Evolutionary conservation across 2,113 vertebrate species (phyloP).

Genomic region (Lagopus muta): DNA sequence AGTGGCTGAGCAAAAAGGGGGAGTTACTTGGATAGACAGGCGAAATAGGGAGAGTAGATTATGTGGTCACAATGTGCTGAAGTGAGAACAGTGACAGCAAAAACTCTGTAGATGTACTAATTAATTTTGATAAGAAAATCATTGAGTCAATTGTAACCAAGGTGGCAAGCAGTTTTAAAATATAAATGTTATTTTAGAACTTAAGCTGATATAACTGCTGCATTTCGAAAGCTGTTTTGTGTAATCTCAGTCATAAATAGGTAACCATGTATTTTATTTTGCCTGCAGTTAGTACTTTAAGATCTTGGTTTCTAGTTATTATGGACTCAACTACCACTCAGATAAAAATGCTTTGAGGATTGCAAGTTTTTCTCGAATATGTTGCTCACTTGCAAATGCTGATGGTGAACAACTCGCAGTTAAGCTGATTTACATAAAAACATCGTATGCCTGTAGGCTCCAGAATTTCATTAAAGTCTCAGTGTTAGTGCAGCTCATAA

Average conservation of each 20-base stretch:
- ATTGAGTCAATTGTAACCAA: neutral
- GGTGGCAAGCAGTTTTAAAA: neutral
- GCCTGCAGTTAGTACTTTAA: neutral
- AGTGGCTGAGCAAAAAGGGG: neutral
- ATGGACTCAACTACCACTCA: neutral
- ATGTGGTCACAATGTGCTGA: neutral
- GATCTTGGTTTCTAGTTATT: slow-evolving; percentile 24
- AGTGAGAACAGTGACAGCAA: neutral
- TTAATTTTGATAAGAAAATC: neutral
- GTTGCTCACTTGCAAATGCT: slow-evolving; percentile 31
- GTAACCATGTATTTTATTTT: neutral
- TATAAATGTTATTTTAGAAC: neutral
- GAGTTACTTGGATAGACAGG: neutral
- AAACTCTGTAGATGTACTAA: neutral
- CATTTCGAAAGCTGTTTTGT: neutral
- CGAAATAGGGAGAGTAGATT: neutral
- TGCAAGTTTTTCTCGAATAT: neutral
- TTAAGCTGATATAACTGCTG: neutral
- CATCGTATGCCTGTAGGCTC: neutral
- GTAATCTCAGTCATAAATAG: neutral
- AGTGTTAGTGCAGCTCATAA: neutral
- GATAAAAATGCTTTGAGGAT: slow-evolving; percentile 21
- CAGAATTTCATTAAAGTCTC: neutral
- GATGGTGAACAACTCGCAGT: slow-evolving; percentile 10
- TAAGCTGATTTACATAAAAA: slow-evolving; percentile 52